phyloP scores from a whole-genome alignment of 2,888 invertebrate genomes.

The Bugulina stolonifera region DNA sequence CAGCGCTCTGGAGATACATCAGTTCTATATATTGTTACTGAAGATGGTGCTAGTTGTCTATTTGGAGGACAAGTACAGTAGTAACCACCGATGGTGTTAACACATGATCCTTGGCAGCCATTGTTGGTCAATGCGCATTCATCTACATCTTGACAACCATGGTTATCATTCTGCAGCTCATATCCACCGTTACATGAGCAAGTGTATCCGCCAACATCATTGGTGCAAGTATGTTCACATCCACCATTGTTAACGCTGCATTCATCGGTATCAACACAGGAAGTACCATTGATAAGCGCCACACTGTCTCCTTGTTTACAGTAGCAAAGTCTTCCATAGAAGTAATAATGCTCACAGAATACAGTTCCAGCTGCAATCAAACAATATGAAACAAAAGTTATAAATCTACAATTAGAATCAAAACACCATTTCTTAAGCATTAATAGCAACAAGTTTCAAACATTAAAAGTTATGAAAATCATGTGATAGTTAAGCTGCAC shows the following conservation, averaged over 20 bases:
- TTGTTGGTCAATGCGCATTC: not conserved
- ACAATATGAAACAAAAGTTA: no score
- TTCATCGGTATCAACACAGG: constrained; percentile 2
- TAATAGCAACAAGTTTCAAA: no score
- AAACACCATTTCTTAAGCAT: no score
- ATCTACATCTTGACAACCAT: constrained; percentile 19
- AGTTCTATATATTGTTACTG: not conserved
- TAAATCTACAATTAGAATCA: no score
- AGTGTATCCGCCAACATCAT: not conserved
- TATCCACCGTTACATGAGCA: constrained; percentile 20
- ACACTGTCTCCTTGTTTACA: not conserved
- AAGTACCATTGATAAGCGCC: not conserved
- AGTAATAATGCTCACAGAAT: constrained; percentile 19
- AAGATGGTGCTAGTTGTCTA: not conserved
- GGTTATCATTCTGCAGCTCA: constrained; percentile 6
- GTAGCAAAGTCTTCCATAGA: constrained; percentile 24
- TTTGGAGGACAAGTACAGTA: not conserved
- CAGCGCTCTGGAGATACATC: not conserved
- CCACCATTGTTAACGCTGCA: not conserved
- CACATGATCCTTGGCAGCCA: not conserved
- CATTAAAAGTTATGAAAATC: no score
- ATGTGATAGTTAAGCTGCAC: no score
- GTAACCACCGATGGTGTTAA: constrained; percentile 15
- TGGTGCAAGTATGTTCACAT: constrained; percentile 4
- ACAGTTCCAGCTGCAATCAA: constrained; percentile 8